Evolutionary conservation across 2,888 invertebrate genomes (phyloP), one percentile per base, ranked within the genome.

Genomic region (Heliconius cydno): DNA sequence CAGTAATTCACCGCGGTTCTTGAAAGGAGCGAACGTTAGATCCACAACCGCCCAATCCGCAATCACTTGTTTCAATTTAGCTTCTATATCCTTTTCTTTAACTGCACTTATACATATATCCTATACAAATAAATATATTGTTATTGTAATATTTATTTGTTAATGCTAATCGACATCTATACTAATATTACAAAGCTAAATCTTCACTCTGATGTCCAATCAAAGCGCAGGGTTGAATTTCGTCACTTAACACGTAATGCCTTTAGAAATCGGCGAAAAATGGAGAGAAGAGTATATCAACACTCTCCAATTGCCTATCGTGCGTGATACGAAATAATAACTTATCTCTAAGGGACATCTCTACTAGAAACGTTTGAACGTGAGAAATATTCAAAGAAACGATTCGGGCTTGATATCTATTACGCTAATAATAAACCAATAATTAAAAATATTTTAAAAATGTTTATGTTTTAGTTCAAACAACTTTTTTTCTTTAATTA

Each of bases 81-180:
- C 97, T 93, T 98, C 98, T 82, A 98, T 98, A 85, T 98, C 98
- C 85, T 97, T 97, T 90, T 98, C 98, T 92, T 98, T 98, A 0
- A 97, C 97, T 0, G 98, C 98, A 86, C 98, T 97, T 60, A 98
- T 97, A 86, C 98, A 98, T 84, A 98, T 97, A 88, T 98, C 98
- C 96, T 97, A 82, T 46, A 46, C 46, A 76, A 70, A 65, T 70
- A 41, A 67, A 28, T 65, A 12, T 65, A 25, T 52, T 52, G 6
- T 52, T 52, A 52, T 52, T 52, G 19, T 52, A 19, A 52, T 52
- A 52, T 52, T 52, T 52, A 52, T 6, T 7, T 52, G 52, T 52
- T 2, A 22, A 22, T 7, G 19, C 2, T 22, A 52, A 52, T 52
- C 52, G 52, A 52, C 52, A 19, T 22, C 19, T 19, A 52, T 52